Evolutionary conservation across 53 echinoderm and acorn worm genomes (phyloP).

Genomic region (Glandiceps talaboti): DNA sequence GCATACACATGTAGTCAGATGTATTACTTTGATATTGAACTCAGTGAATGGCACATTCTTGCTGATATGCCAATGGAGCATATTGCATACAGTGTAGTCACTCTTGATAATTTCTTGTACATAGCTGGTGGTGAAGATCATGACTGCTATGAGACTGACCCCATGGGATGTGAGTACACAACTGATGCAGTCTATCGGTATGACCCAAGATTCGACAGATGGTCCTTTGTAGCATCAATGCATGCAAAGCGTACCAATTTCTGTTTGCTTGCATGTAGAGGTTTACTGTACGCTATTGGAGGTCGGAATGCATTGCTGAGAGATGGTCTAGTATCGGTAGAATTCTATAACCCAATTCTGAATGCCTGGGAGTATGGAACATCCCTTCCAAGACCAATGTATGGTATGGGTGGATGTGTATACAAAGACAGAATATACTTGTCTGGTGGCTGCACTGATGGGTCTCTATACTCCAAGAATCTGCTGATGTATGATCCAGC

Average conservation of each 20-base stretch:
- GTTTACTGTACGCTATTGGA: not conserved
- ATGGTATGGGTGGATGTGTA: not conserved
- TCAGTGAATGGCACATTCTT: not conserved
- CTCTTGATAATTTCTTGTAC: not conserved
- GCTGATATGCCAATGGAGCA: not conserved
- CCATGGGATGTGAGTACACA: not conserved
- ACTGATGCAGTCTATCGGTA: not conserved
- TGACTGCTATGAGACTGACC: not conserved
- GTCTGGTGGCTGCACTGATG: not conserved
- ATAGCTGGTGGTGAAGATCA: not conserved
- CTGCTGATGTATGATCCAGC: not conserved
- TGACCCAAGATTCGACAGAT: not conserved
- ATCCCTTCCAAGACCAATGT: not conserved
- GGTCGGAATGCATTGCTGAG: not conserved
- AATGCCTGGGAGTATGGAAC: not conserved
- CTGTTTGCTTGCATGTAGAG: not conserved
- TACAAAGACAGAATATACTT: not conserved
- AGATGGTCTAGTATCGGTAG: not conserved
- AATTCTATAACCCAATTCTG: not conserved
- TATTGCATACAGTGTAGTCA: not conserved
- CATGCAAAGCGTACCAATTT: not conserved
- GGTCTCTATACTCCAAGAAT: not conserved
- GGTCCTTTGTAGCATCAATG: not conserved
- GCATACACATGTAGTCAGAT: not conserved
- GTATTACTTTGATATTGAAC: not conserved